Conservation (phyloP, 1,140 invertebrate species). For the Battus philenor region DNA sequence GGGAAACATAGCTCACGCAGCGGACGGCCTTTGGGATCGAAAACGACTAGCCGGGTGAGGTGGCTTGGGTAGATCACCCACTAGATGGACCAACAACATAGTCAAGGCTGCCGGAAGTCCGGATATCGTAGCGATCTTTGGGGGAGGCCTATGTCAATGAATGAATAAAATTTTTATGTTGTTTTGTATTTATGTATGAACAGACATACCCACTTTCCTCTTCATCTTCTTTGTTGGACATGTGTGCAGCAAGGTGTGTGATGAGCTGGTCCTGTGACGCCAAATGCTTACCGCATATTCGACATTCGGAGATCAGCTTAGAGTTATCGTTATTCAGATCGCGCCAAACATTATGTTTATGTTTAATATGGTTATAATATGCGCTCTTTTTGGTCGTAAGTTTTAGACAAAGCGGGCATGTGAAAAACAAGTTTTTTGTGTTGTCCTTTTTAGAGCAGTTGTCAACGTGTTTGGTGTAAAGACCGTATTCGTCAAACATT, state of each 20-base stretch:
- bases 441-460: slow-evolving; percentile 35
- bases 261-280: slow-evolving; percentile 52
- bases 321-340: slow-evolving; percentile 7
- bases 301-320: slow-evolving; percentile 33
- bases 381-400: slow-evolving; percentile 27
- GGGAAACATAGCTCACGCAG: too few species aligned
- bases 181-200: too few species aligned
- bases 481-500: slow-evolving; percentile 44
- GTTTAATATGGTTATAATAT: slow-evolving; percentile 49
- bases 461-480: slow-evolving; percentile 43
- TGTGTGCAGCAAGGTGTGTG: slow-evolving; percentile 59
- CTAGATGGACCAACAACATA: too few species aligned
- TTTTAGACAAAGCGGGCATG: slow-evolving; percentile 48
- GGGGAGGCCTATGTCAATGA: too few species aligned
- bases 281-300: slow-evolving; percentile 54
- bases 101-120: too few species aligned
- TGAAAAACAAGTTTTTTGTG: slow-evolving; percentile 20
- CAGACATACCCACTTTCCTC: too few species aligned
- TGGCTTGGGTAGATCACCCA: too few species aligned
- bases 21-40: too few species aligned
- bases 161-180: too few species aligned
- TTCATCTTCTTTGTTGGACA: slow-evolving; percentile 52
- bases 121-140: too few species aligned
- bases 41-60: too few species aligned
- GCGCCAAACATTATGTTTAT: slow-evolving; percentile 25